Conservation (phyloP, 2,113 vertebrate genomes). For the Calcarius ornatus region DNA sequence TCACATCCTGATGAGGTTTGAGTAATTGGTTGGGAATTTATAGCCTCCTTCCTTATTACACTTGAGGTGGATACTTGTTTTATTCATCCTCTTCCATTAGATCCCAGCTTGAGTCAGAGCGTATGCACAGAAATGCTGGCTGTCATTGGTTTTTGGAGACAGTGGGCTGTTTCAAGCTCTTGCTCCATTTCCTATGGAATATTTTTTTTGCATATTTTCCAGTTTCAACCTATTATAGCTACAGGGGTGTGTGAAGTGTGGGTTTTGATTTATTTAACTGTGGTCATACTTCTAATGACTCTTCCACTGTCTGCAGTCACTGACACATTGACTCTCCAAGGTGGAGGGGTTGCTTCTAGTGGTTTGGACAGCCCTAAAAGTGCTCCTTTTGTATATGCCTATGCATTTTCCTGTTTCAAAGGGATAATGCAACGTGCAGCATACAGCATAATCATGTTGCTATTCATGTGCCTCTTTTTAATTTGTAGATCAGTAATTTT, state of each 20-base stretch:
- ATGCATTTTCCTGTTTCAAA: not conserved
- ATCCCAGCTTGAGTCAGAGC: conserved; percentile 23
- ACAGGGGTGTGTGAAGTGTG: not conserved
- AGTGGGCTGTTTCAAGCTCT: not conserved
- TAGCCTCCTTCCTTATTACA: not conserved
- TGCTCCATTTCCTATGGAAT: not conserved
- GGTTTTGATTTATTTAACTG: not conserved
- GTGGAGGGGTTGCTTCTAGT: not conserved
- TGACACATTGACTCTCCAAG: not conserved
- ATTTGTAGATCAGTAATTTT: not conserved
- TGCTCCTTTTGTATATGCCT: not conserved
- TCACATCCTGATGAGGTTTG: conserved; percentile 6
- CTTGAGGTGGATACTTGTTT: not conserved
- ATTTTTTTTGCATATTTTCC: not conserved
- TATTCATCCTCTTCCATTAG: not conserved
- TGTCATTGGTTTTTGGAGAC: not conserved
- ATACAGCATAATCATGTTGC: not conserved
- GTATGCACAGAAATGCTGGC: not conserved
- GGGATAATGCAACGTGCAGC: not conserved
- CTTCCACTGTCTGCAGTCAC: not conserved
- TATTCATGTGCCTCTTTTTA: not conserved
- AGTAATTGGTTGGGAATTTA: not conserved
- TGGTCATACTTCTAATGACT: not conserved
- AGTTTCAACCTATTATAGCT: not conserved
- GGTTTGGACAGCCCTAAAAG: not conserved